A percentile compares a stretch with the other conserved stretches of the same genome.
Evolutionary conservation across 23 tunicate species (phyloP).

Genomic region (Ascidia mentula): DNA sequence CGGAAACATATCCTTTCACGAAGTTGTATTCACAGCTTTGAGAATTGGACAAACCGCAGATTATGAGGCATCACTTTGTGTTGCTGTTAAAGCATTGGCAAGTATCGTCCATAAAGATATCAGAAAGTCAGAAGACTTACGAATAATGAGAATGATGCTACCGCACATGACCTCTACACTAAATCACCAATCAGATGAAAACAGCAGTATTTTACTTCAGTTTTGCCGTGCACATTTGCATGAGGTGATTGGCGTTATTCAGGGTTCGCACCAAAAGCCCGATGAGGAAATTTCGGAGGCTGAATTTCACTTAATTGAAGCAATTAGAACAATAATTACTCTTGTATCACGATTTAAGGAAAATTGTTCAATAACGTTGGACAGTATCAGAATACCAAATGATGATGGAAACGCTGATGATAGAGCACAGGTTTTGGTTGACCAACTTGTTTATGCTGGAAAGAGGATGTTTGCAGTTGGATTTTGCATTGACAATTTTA

Average conservation of each 20-base stretch:
- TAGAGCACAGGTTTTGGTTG: too few species aligned
- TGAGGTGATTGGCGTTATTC: not conserved
- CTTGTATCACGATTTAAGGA: too few species aligned
- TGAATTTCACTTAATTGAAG: too few species aligned
- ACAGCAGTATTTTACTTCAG: not conserved
- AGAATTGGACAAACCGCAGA: not conserved
- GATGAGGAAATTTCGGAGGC: not conserved
- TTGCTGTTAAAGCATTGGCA: not conserved
- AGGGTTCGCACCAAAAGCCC: not conserved
- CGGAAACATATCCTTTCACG: not conserved
- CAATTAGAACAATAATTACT: too few species aligned
- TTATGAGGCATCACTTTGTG: not conserved
- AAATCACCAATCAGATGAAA: not conserved
- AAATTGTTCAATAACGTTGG: too few species aligned
- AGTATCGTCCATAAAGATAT: not conserved
- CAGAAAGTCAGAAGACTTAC: not conserved
- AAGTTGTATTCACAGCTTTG: not conserved
- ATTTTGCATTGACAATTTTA: conserved; percentile 15
- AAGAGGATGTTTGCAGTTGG: too few species aligned
- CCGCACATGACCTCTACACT: not conserved
- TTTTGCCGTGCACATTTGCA: not conserved
- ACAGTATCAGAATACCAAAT: too few species aligned
- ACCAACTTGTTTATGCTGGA: too few species aligned
- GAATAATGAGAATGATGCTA: not conserved
- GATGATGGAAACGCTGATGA: too few species aligned